These are phyloP conservation scores for Drosophila pectinifera DNA, from an alignment of 1,140 invertebrate genomes.

Conservation along the genomic window DNA sequence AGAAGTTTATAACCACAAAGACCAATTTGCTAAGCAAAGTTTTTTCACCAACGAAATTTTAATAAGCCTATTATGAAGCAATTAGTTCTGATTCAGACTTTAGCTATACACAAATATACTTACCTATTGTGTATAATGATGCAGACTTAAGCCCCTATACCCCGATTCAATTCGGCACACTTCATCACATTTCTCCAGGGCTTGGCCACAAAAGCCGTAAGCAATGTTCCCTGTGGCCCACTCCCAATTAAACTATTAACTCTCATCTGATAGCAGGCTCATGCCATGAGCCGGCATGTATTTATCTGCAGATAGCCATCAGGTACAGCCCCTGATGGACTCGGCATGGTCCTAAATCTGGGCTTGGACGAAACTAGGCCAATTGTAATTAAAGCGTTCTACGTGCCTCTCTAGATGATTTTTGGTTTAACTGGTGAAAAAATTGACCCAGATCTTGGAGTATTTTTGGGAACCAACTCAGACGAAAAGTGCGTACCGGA, in stretches of 20 bases:
- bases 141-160: neutral
- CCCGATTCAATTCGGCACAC: slow-evolving; percentile 4
- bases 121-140: neutral
- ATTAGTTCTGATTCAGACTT: neutral
- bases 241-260: slow-evolving; percentile 79
- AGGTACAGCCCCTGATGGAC: slow-evolving; percentile 17
- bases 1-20: neutral
- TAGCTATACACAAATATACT: neutral
- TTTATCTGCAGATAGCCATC: slow-evolving; percentile 41
- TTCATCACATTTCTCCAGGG: slow-evolving; percentile 40
- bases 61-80: neutral
- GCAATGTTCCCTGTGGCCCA: slow-evolving; percentile 20
- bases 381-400: slow-evolving; percentile 79
- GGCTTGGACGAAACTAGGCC: slow-evolving; percentile 60
- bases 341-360: slow-evolving; percentile 33
- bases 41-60: neutral
- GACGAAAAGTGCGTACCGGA: slow-evolving; percentile 45
- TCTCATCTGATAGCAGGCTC: slow-evolving; percentile 64
- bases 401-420: slow-evolving; percentile 61
- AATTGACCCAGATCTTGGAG: slow-evolving; percentile 48
- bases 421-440: slow-evolving; percentile 28
- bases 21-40: neutral
- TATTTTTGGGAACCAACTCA: slow-evolving; percentile 1
- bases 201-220: neutral
- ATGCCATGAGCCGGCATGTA: slow-evolving; percentile 35